Conservation (phyloP, 2,113 vertebrate species). For the Chitala chitala region DNA sequence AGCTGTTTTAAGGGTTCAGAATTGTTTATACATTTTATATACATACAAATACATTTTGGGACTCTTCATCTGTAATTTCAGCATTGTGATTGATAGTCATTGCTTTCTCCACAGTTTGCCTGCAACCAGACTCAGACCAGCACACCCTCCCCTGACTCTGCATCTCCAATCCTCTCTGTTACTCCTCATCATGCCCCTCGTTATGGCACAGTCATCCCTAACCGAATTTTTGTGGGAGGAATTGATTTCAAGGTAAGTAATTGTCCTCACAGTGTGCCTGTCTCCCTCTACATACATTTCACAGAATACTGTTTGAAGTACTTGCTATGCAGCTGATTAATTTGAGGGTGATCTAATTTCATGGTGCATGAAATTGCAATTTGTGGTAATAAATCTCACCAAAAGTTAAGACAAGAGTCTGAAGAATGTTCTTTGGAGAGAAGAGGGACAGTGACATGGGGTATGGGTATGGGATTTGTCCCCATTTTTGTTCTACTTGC, state of each 20-base stretch:
- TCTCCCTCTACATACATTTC: background rate
- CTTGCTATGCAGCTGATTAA: background rate
- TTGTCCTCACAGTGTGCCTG: background rate
- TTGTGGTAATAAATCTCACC: background rate
- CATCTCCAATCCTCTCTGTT: constrained; percentile 45
- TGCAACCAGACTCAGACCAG: constrained; percentile 59
- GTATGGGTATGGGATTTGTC: too few species aligned
- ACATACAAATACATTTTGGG: too few species aligned
- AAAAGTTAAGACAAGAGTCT: background rate
- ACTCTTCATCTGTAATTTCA: background rate
- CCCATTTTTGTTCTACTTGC: too few species aligned
- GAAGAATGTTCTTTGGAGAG: background rate
- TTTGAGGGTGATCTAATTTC: background rate
- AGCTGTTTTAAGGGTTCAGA: background rate
- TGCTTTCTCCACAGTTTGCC: constrained; percentile 51
- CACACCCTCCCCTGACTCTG: constrained; percentile 54
- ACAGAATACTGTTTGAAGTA: background rate
- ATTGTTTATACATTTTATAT: background rate
- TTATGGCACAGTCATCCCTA: constrained; percentile 71
- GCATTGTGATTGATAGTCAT: background rate
- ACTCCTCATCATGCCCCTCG: constrained; percentile 45
- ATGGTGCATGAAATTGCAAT: background rate
- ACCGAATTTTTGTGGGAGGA: constrained; percentile 83
- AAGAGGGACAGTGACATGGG: background rate
- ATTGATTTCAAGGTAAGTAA: constrained; percentile 72